Evolutionary conservation across 1,140 invertebrate genomes (phyloP).

Genomic region (Pachypsylla venusta): DNA sequence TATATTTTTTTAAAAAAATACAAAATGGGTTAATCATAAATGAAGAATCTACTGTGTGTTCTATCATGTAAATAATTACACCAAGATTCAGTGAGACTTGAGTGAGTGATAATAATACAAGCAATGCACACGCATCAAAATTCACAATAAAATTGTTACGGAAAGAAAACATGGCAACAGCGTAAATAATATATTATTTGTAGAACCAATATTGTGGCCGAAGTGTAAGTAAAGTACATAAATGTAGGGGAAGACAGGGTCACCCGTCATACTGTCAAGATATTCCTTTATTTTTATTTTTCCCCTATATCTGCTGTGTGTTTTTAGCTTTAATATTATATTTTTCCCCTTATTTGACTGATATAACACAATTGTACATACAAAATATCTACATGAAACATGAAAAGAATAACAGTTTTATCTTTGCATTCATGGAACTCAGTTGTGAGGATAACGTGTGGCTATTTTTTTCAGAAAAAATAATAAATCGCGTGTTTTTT

Average conservation of each 20-base stretch:
- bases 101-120: slow-evolving; percentile 6
- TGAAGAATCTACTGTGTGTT: no score
- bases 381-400: slow-evolving; percentile 3
- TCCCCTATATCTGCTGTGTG: background rate
- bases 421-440: background rate
- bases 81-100: no score
- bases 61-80: no score
- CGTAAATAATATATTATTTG: slow-evolving; percentile 5
- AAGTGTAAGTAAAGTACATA: slow-evolving; percentile 4
- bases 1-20: no score
- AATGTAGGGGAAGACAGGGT: slow-evolving; percentile 8
- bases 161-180: background rate
- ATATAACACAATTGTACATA: slow-evolving; percentile 8
- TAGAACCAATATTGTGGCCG: slow-evolving; percentile 7
- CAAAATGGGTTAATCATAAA: no score
- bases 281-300: background rate
- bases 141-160: background rate
- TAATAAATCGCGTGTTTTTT: no score
- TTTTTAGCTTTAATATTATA: slow-evolving; percentile 10
- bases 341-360: slow-evolving; percentile 9
- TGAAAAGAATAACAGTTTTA: background rate
- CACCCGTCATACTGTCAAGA: slow-evolving; percentile 8
- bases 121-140: background rate
- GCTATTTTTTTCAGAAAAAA: no score
- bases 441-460: no score